phyloP scores from a whole-genome alignment of 2,113 vertebrate species.

The Oreamnos americanus region DNA sequence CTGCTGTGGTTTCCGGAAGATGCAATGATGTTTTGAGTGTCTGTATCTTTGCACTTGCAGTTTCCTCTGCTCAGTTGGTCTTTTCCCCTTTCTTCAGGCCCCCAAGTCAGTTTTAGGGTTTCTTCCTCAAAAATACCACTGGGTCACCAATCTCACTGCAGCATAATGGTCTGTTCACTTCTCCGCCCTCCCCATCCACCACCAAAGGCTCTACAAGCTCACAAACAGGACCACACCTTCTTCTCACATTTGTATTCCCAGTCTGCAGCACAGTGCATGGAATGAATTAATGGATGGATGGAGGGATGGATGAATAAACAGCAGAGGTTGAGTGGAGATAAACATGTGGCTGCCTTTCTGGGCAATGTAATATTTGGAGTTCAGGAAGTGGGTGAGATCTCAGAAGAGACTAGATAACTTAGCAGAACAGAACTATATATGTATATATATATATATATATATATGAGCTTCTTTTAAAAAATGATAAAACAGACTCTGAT shows the following conservation, averaged over 20 bases:
- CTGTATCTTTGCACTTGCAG: constrained; percentile 30
- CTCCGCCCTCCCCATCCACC: accelerated
- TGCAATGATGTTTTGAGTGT: not conserved
- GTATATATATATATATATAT: not conserved
- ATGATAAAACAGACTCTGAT: not conserved
- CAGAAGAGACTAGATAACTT: constrained; percentile 11
- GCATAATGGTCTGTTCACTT: not conserved
- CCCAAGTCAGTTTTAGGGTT: not conserved
- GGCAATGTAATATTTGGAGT: not conserved
- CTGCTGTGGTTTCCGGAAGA: constrained; percentile 35
- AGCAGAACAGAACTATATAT: not conserved
- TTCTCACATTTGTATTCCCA: not conserved
- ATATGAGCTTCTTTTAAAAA: not conserved
- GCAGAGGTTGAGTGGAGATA: not conserved
- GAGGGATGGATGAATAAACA: not conserved
- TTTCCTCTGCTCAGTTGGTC: constrained; percentile 27
- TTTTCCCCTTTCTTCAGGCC: not conserved
- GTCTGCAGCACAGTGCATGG: not conserved
- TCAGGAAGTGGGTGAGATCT: constrained; percentile 37
- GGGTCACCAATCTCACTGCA: not conserved
- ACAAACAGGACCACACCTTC: not conserved
- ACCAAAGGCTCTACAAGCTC: not conserved
- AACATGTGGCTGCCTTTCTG: not conserved
- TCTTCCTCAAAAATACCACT: not conserved
- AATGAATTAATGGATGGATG: not conserved